phyloP scores from a whole-genome alignment of 2,113 vertebrate species.

The Bos taurus region ARS-UCD2.0 NC_037350.1:48891501-48892000 shows the following conservation, averaged over 20 bases:
- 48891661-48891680: neutral
- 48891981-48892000: neutral
- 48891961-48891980: neutral
- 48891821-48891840: neutral
- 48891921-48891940: neutral
- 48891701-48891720: neutral
- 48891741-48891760: neutral
- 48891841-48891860: neutral
- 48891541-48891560: slow-evolving; percentile 70
- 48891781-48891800: neutral
- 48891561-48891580: slow-evolving; percentile 57
- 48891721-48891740: neutral
- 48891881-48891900: neutral
- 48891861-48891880: neutral
- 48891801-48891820: neutral
- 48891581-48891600: slow-evolving; percentile 24
- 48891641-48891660: neutral
- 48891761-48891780: neutral
- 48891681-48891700: neutral
- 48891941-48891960: neutral
- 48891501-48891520: slow-evolving; percentile 65
- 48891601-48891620: neutral
- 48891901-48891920: neutral
- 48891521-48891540: slow-evolving; percentile 63
- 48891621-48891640: neutral